Conservation (phyloP, 2,113 vertebrate genomes). For the Actenoides lindsayi region DNA sequence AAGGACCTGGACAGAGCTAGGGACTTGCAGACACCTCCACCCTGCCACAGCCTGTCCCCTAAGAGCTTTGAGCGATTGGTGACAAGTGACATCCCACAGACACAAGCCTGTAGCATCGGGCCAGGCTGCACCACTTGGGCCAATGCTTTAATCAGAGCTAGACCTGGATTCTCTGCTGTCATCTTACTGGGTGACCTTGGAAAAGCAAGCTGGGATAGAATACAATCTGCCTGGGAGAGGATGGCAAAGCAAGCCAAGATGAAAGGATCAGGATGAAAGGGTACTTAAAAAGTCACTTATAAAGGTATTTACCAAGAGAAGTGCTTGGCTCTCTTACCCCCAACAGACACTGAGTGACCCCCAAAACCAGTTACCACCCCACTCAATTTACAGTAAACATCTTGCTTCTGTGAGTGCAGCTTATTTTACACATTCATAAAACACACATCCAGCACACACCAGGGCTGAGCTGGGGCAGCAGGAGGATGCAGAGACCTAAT, state of each 20-base stretch:
- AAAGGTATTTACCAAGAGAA: background rate
- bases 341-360: background rate
- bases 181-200: background rate
- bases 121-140: background rate
- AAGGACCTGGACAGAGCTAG: background rate
- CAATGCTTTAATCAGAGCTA: background rate
- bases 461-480: rapidly evolving
- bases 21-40: background rate
- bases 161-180: background rate
- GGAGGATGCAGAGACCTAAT: background rate
- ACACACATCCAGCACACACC: rapidly evolving
- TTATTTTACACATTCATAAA: background rate
- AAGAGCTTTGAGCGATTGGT: background rate
- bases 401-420: background rate
- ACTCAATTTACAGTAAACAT: background rate
- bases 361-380: background rate
- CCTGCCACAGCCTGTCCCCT: rapidly evolving
- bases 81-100: background rate
- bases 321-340: background rate
- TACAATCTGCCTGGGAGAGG: background rate
- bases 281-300: background rate
- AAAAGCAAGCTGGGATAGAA: background rate
- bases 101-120: rapidly evolving
- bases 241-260: background rate
- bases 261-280: background rate